These are phyloP conservation scores for Meloidogyne exigua DNA, from an alignment of 1,140 invertebrate species.

Conservation along the genomic window DNA sequence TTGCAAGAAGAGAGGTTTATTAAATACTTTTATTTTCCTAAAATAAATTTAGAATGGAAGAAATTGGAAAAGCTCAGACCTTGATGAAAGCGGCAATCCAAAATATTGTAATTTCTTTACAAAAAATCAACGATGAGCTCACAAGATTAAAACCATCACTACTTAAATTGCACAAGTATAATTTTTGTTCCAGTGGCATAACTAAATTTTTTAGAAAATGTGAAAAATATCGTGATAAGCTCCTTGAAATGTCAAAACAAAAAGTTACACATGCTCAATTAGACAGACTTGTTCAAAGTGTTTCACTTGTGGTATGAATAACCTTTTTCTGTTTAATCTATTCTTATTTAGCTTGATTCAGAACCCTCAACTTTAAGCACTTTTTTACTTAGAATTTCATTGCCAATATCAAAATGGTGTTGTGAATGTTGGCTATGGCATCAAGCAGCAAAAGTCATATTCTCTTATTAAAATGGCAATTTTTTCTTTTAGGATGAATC, in stretches of 20 bases:
- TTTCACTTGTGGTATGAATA: conserved; percentile 17
- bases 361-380: conserved; percentile 32
- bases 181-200: background rate
- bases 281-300: conserved; percentile 20
- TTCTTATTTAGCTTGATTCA: conserved; percentile 27
- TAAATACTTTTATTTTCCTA: background rate
- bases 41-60: conserved; percentile 29
- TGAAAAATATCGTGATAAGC: conserved; percentile 28
- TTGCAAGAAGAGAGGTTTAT: conserved; percentile 20
- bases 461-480: background rate
- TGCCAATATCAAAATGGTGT: conserved; percentile 23
- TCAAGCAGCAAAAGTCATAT: conserved; percentile 11
- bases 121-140: conserved; percentile 28
- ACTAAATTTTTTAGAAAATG: conserved; percentile 26
- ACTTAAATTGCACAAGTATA: conserved; percentile 30
- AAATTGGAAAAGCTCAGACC: conserved; percentile 26
- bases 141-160: conserved; percentile 27
- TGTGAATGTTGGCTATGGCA: conserved; percentile 34
- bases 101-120: conserved; percentile 25
- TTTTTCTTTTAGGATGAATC: conserved; percentile 14
- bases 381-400: conserved; percentile 19
- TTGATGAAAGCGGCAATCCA: conserved; percentile 23
- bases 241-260: conserved; percentile 16
- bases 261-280: conserved; percentile 29
- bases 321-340: background rate